These are phyloP conservation scores for Hippopotamyrus pictus DNA, from an alignment of 2,797 vertebrate species.

Conservation along the genomic window DNA sequence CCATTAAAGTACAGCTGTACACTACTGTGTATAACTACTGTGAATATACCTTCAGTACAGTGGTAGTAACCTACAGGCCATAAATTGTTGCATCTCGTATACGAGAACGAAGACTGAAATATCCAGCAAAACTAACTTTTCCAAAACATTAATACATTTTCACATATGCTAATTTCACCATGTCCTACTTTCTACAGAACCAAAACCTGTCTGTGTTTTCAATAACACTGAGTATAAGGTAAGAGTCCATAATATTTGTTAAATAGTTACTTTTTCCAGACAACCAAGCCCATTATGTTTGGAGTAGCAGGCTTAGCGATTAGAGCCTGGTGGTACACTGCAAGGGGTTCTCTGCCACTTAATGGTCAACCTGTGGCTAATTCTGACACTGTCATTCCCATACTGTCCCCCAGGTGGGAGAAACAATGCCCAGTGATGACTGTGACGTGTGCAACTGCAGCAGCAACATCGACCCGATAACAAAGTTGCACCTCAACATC, in stretches of 20 bases:
- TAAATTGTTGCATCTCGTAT: background rate
- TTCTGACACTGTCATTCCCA: background rate
- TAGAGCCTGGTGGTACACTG: background rate
- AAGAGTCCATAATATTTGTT: slow-evolving; percentile 29
- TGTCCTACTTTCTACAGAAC: slow-evolving; percentile 40
- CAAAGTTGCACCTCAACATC: slow-evolving; percentile 14
- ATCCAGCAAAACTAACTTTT: background rate
- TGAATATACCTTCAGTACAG: background rate
- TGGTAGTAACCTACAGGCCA: background rate
- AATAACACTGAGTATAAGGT: slow-evolving; percentile 61
- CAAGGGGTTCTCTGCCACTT: background rate
- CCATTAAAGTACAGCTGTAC: background rate
- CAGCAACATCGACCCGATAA: slow-evolving; percentile 28
- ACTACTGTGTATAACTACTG: background rate
- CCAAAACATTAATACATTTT: background rate
- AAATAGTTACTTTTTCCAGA: background rate
- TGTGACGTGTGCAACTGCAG: slow-evolving; percentile 66
- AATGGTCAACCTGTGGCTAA: background rate
- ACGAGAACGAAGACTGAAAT: background rate
- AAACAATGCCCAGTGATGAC: slow-evolving; percentile 18
- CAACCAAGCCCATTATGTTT: background rate
- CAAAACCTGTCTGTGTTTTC: slow-evolving; percentile 57
- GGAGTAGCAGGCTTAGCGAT: background rate
- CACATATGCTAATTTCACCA: background rate
- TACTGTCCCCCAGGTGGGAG: slow-evolving; percentile 51